Conservation (phyloP, 2,797 vertebrate species). For the Hybognathus amarus region DNA sequence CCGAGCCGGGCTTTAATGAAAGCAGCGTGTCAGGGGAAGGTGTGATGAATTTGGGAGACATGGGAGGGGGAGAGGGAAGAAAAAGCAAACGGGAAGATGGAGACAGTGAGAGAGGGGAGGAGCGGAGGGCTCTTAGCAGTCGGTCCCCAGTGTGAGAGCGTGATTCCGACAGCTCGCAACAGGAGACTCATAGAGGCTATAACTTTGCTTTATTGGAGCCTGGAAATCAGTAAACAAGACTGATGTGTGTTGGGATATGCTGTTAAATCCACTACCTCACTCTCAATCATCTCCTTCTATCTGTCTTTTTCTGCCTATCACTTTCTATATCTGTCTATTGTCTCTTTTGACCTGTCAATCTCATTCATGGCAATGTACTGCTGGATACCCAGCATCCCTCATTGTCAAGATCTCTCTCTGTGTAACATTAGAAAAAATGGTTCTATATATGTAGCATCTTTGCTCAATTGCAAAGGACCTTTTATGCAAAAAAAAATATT, state of each 20-base stretch:
- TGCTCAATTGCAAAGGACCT: no score
- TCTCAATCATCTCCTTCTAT: conserved; percentile 29
- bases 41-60: conserved; percentile 54
- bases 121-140: conserved; percentile 36
- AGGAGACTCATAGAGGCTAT: conserved; percentile 38
- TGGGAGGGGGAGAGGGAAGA: conserved; percentile 5
- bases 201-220: conserved; percentile 49
- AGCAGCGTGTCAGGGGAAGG: conserved; percentile 54
- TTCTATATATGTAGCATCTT: no score
- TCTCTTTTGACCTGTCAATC: conserved; percentile 33
- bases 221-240: conserved; percentile 56
- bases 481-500: no score
- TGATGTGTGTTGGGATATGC: conserved; percentile 39
- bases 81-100: conserved; percentile 7
- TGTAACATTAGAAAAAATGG: background rate
- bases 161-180: conserved; percentile 25
- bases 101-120: conserved; percentile 7
- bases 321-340: conserved; percentile 32
- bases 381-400: conserved; percentile 14
- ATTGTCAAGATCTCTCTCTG: background rate
- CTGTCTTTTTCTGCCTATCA: conserved; percentile 26
- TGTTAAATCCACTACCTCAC: conserved; percentile 42
- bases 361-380: conserved; percentile 5
- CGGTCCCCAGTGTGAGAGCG: conserved; percentile 30
- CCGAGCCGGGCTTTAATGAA: conserved; percentile 49